These are phyloP conservation scores for Morelia viridis DNA, from an alignment of 2,797 vertebrate species.

Conservation along the genomic window DNA sequence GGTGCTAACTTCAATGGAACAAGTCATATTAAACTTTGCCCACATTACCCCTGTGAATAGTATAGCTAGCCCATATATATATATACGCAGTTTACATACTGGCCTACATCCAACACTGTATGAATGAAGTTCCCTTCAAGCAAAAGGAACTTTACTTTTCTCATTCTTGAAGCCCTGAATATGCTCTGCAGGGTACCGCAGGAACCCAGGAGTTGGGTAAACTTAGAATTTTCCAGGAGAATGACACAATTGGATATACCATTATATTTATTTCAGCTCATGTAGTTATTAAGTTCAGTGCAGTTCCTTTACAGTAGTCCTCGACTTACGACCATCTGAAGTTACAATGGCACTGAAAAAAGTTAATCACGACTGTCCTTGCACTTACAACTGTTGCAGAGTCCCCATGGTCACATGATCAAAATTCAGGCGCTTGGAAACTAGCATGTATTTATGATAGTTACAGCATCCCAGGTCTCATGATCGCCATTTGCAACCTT, in stretches of 20 bases:
- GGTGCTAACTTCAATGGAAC: background rate
- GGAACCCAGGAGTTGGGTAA: background rate
- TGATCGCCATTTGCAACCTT: too few species aligned
- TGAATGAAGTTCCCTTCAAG: background rate
- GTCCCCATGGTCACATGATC: too few species aligned
- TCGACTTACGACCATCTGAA: too few species aligned
- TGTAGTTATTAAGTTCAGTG: background rate
- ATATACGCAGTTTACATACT: background rate
- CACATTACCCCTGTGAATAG: too few species aligned
- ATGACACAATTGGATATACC: background rate
- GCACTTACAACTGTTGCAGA: too few species aligned
- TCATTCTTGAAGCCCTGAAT: background rate
- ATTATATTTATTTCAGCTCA: background rate
- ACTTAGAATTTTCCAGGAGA: background rate
- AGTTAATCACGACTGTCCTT: too few species aligned
- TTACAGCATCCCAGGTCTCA: too few species aligned
- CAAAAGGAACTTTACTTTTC: background rate
- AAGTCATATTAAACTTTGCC: too few species aligned
- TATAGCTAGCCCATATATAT: too few species aligned
- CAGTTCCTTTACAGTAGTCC: background rate
- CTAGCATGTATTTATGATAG: too few species aligned
- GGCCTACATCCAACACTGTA: background rate
- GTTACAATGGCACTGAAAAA: too few species aligned
- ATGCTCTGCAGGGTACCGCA: background rate
- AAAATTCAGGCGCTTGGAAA: too few species aligned